Conservation (phyloP, 2,888 invertebrate species). For the Xanthorhoe spadicearia region DNA sequence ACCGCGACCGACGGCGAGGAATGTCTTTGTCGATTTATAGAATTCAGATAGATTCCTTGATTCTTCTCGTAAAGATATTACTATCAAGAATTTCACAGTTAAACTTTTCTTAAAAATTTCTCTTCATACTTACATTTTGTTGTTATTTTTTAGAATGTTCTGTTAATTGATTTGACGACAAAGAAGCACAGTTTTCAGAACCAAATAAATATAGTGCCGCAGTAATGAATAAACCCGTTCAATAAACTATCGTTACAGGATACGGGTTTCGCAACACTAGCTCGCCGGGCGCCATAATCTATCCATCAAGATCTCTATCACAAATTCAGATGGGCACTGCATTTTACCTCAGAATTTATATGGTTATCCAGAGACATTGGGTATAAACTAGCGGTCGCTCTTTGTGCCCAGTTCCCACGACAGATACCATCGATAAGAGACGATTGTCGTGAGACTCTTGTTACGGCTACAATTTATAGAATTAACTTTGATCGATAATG, state of each 20-base stretch:
- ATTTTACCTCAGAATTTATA: conserved; percentile 65
- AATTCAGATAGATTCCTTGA: conserved; percentile 19
- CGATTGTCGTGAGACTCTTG: conserved; percentile 55
- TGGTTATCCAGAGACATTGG: conserved; percentile 50
- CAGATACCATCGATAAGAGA: conserved; percentile 56
- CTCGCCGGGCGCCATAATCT: conserved; percentile 60
- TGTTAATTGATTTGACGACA: not conserved
- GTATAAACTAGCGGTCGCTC: conserved; percentile 63
- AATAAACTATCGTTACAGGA: conserved; percentile 40
- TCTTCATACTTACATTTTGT: not conserved
- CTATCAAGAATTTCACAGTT: not conserved
- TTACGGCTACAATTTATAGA: conserved; percentile 35
- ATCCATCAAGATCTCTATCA: conserved; percentile 73
- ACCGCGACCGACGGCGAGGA: conserved; percentile 33
- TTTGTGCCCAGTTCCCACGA: conserved; percentile 68
- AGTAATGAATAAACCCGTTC: conserved; percentile 9
- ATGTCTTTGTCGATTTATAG: conserved; percentile 44
- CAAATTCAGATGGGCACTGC: conserved; percentile 65
- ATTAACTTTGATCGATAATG: conserved; percentile 31
- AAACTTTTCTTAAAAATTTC: not conserved
- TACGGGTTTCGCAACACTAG: conserved; percentile 49
- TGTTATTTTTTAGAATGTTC: not conserved
- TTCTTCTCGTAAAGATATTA: not conserved
- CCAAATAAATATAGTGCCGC: conserved; percentile 5
- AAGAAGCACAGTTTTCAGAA: conserved; percentile 1